Evolutionary conservation across 2,113 vertebrate genomes (phyloP).

Genomic region (Gymnogyps californianus): DNA sequence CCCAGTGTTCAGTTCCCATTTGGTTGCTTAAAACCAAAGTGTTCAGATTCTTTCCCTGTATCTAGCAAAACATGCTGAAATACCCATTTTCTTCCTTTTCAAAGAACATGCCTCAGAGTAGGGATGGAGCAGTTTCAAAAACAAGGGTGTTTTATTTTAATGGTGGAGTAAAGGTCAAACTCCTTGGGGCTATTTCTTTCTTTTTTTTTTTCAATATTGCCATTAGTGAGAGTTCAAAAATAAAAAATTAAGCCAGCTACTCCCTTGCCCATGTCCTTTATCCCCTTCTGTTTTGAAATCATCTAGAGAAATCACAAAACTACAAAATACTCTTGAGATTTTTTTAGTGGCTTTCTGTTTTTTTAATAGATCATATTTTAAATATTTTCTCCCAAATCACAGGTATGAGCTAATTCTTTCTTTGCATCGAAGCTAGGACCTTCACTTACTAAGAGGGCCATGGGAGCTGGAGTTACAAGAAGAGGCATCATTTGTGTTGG

Average conservation of each 20-base stretch:
- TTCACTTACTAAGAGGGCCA: fast-evolving
- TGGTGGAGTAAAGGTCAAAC: not conserved
- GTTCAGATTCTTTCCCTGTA: not conserved
- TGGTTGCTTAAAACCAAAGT: not conserved
- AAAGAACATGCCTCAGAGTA: not conserved
- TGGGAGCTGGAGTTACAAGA: not conserved
- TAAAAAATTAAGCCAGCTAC: not conserved
- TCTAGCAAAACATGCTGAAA: not conserved
- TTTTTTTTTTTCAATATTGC: not conserved
- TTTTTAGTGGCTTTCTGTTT: not conserved
- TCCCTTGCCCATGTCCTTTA: not conserved
- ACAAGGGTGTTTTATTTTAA: fast-evolving
- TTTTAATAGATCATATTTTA: not conserved
- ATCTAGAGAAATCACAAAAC: not conserved
- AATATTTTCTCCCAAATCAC: not conserved
- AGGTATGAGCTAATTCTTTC: not conserved
- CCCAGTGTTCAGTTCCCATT: not conserved
- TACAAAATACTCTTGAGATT: not conserved
- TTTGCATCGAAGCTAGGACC: not conserved
- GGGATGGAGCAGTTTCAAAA: not conserved
- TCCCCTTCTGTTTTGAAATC: not conserved
- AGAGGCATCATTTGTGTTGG: not conserved
- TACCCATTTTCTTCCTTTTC: not conserved
- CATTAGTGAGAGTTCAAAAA: not conserved
- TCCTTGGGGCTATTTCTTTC: not conserved